These are phyloP conservation scores for Sus scrofa DNA, from an alignment of 2,113 vertebrate species.

Conservation along the genomic window T2T-Sscrofa CM000812.6:115832501-115833000, in stretches of 20 bases:
- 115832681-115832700: slow-evolving; percentile 95
- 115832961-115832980: slow-evolving; percentile 58
- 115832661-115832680: slow-evolving; percentile 93
- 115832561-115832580: slow-evolving; percentile 89
- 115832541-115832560: slow-evolving; percentile 87
- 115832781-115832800: slow-evolving; percentile 84
- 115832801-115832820: slow-evolving; percentile 84
- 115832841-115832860: slow-evolving; percentile 86
- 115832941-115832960: slow-evolving; percentile 46
- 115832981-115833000: slow-evolving; percentile 7
- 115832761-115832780: slow-evolving; percentile 86
- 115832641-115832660: slow-evolving; percentile 90
- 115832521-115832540: slow-evolving; percentile 89
- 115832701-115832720: slow-evolving; percentile 95
- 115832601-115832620: slow-evolving; percentile 85
- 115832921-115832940: slow-evolving; percentile 56
- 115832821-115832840: slow-evolving; percentile 81
- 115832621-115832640: slow-evolving; percentile 90
- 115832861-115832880: slow-evolving; percentile 85
- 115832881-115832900: slow-evolving; percentile 79
- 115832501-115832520: slow-evolving; percentile 80
- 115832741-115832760: slow-evolving; percentile 88
- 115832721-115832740: slow-evolving; percentile 91
- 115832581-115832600: slow-evolving; percentile 91
- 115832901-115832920: slow-evolving; percentile 65